Evolutionary conservation across 23 tunicate species (phyloP), one percentile per base, ranked within the genome.

Genomic region (Halocynthia roretzi): DNA sequence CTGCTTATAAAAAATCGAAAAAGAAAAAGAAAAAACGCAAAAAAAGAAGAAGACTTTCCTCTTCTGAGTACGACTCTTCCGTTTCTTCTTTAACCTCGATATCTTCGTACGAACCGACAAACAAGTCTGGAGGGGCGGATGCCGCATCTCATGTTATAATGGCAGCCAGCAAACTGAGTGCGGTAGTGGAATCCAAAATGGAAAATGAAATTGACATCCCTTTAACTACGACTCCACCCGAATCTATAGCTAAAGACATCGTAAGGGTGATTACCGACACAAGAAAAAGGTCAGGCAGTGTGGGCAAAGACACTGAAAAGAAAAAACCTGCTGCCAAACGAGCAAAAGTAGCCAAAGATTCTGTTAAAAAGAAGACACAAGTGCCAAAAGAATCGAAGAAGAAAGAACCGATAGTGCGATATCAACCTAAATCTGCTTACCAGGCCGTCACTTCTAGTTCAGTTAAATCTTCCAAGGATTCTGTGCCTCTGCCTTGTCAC

Each of bases 11-110:
- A 60, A 88, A 79, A 66, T 76, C 69, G 19, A 89, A 84, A 61
- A 67, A 74, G 23, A 74, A 55, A 64, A 74, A 66, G 56, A 85
- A 85, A 63, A 89, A 84, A 62, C 54, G 22, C 22, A 89, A 84
- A 60, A 78, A 79, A 40, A 69, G 81, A 22, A 53, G 54, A 8
- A 82, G 77, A 21, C 62, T 56, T 14, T 54, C 78, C 19, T 56
- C 64, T 7, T 50, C 60, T 0, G 78, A 74, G 18, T 53, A 74
- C 40, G 62, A 74, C 56, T 74, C 78, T 12, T 20, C 63, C 19
- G 78, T 56, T 12, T 53, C 62, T 17, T 74, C 78, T 53, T 54
- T 50, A 18, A 53, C 64, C 14, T 50, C 55, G 9, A 54, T 21
- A 64, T 50, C 55, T 54, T 74, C 56, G 15, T 8, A 54, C 22